Conservation (phyloP, 1,140 invertebrate genomes). For the Stenopsyche tienmushanensis region DNA sequence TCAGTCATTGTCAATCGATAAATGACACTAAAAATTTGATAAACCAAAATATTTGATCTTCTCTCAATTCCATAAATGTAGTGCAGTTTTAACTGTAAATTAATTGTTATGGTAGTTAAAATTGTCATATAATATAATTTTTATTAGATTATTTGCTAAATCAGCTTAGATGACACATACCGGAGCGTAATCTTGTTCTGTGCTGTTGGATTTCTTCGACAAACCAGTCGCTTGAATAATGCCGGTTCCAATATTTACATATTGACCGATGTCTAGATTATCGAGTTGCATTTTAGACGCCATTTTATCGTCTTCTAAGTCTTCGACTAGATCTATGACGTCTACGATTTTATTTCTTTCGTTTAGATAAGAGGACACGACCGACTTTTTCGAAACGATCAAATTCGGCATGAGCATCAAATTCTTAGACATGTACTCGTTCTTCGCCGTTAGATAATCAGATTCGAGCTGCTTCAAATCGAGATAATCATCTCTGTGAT, state of each 20-base stretch:
- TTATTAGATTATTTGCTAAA: constrained; percentile 8
- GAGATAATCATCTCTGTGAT: constrained; percentile 26
- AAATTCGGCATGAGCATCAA: constrained; percentile 53
- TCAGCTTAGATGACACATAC: constrained; percentile 11
- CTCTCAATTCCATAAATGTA: too few relatives aligned
- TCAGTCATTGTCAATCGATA: too few relatives aligned
- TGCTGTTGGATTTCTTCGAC: not conserved
- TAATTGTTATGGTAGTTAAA: not conserved
- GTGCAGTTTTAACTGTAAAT: constrained; percentile 10
- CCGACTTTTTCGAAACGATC: constrained; percentile 42
- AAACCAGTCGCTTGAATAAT: not conserved
- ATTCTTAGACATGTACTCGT: constrained; percentile 55
- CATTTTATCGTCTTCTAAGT: constrained; percentile 45
- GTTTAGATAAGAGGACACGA: constrained; percentile 27
- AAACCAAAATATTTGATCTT: too few relatives aligned
- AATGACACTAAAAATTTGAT: too few relatives aligned
- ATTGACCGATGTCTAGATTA: not conserved
- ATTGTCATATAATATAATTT: not conserved
- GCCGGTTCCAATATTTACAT: not conserved
- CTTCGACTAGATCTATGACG: constrained; percentile 52
- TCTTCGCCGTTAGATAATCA: constrained; percentile 55
- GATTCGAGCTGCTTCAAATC: constrained; percentile 50
- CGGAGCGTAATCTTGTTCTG: constrained; percentile 4
- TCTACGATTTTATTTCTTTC: constrained; percentile 42
- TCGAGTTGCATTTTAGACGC: not conserved